phyloP scores from a whole-genome alignment of 2,888 invertebrate species.

The Chrysodeixis includens region DNA sequence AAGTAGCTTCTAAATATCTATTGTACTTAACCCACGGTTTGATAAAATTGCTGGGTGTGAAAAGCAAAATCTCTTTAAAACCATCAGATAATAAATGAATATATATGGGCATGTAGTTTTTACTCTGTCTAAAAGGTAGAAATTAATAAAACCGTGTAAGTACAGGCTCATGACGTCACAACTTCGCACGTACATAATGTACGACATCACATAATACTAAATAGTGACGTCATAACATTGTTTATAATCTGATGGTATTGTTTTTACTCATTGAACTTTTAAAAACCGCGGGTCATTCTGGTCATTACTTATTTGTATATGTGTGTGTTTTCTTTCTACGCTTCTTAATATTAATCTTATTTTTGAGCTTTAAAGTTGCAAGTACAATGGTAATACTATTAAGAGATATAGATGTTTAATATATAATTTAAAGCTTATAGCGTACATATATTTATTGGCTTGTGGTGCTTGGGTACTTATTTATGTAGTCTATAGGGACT shows the following conservation, averaged over 20 bases:
- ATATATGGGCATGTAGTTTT: too few species aligned
- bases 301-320: constrained; percentile 56
- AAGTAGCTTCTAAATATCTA: constrained; percentile 31
- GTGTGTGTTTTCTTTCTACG: constrained; percentile 61
- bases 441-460: constrained; percentile 80
- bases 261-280: too few species aligned
- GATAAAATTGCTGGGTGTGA: too few species aligned
- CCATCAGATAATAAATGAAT: too few species aligned
- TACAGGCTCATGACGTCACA: too few species aligned
- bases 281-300: constrained; percentile 46
- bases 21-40: constrained; percentile 7
- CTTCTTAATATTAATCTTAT: constrained; percentile 65
- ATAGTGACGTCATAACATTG: too few species aligned
- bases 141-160: too few species aligned
- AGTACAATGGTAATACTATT: constrained; percentile 82
- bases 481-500: constrained; percentile 71
- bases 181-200: too few species aligned
- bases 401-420: constrained; percentile 79
- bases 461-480: constrained; percentile 86
- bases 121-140: too few species aligned
- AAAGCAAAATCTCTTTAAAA: too few species aligned
- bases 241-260: too few species aligned
- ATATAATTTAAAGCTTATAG: constrained; percentile 72
- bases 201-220: too few species aligned
- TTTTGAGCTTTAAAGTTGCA: constrained; percentile 85